Base-by-base conservation (phyloP, 2,888 invertebrate genomes). In the Nipponacmea schrenckii region DNA sequence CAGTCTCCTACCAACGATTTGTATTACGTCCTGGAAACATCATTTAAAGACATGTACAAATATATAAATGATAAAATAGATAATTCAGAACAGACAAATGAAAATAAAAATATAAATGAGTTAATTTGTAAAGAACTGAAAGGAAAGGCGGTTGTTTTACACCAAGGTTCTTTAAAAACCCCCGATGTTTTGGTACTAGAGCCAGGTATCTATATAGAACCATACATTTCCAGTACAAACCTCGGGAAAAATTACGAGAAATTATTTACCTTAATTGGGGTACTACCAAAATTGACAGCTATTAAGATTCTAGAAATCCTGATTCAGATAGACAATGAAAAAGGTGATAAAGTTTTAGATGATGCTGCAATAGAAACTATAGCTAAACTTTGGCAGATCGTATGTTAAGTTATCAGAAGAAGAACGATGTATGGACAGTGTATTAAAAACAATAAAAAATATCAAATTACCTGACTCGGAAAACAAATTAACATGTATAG, bases 381-480 rank as follows among this genome's bases (percentile, higher is more conserved):
- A 39, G 39, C 39, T 39, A 2, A 39, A 39, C 39, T 39, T 2
- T 39, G 39, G n/a, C 10, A 39, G 39, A 39, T 39, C 39, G 10
- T 39, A 8, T 39, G 39, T 39, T 8, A 39, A 10, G 8, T 39
- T 39, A 39, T 10, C 39, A 39, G 39, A 39, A 5, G 39, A 39
- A 39, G 39, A 39, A 39, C 39, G 39, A 39, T 39, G 39, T 39
- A 39, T 2, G 5, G 39, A 39, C 39, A 39, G 1, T 39, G 39
- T 39, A 7, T 8, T 1, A 39, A 10, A 39, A 39, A 10, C 4
- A 10, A 39, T 39, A 10, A 39, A 39, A 39, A 1, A 39, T 10
- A 27, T 74, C 8, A 63, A 63, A 10, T 66, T 74, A 12, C 74
- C 74, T 56, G 70, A 74, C 17, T 15, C 20, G 7, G 31, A 69